Evolutionary conservation across 2,797 vertebrate genomes (phyloP), one percentile per base, ranked within the genome.

Genomic region (Synaphobranchus kaupii): DNA sequence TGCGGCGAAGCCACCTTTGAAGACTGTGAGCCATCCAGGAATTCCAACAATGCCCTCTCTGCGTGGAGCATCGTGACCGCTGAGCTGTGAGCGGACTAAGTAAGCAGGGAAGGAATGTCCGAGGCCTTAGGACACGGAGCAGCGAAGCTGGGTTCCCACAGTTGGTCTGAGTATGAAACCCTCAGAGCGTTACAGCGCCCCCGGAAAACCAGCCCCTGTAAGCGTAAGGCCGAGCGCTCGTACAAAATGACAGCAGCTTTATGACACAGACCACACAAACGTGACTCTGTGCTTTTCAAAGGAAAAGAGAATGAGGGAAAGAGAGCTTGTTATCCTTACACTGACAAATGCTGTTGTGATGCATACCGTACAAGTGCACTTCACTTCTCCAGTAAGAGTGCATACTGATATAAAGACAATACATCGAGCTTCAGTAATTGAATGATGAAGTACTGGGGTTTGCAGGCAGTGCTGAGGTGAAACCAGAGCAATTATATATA

Each of bases 21-120:
- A 91, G 88, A 92, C 83, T 71, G 78, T 85, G 87, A 89, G 90
- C 90, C 87, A 90, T 90, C 85, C 86, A 94, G 88, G 94, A 95
- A 95, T 95, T 91, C 86, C 87, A 95, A 92, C 92, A 94, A 95
- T 93, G 93, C 85, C 90, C 91, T 89, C 89, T 89, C 90, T 91
- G 88, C 88, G 90, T 91, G 92, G 86, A 89, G 88, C 87, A 84
- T 87, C 89, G 88, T 31, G 5, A 84, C 81, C 48, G 84, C 87
- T 80, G 86, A 83, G 68, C 90, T 47, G 89, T 22, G 86, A 91
- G 89, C 88, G 85, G 66, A 83, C 86, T 66, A 50, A 89, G 89
- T 63, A 85, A 90, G 89, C 90, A 68, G 86, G 48, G 85, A 47
- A 85, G 89, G 88, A 91, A 91, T 84, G 90, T 89, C 34, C 80